Conservation (phyloP, 2,888 invertebrate genomes). For the Andrena camellia region DNA sequence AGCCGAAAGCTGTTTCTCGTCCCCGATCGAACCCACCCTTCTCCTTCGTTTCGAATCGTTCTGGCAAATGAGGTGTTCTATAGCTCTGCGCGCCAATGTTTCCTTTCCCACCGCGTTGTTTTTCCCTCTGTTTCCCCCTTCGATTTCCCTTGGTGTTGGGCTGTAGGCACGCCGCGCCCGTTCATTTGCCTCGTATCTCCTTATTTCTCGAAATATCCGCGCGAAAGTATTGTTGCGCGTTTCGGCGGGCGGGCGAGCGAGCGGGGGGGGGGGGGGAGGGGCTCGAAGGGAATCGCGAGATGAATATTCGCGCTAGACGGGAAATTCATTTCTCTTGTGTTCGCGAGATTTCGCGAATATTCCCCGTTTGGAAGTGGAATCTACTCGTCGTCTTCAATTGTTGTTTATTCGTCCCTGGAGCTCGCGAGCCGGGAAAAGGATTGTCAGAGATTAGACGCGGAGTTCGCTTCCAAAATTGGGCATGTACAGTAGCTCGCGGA, state of each 20-base stretch:
- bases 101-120: slow-evolving; percentile 40
- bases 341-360: slow-evolving; percentile 28
- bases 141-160: slow-evolving; percentile 58
- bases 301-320: slow-evolving; percentile 60
- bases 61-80: slow-evolving; percentile 59
- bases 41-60: slow-evolving; percentile 51
- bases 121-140: slow-evolving; percentile 47
- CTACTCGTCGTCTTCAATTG: not conserved
- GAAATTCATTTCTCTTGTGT: slow-evolving; percentile 57
- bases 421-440: not conserved
- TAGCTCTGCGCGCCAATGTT: slow-evolving; percentile 36
- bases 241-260: too few relatives aligned
- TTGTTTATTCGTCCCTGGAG: not conserved
- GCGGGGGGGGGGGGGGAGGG: not conserved
- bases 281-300: slow-evolving; percentile 53
- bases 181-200: slow-evolving; percentile 67
- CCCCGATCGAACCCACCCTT: slow-evolving; percentile 56
- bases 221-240: slow-evolving; percentile 44
- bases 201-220: slow-evolving; percentile 62
- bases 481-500: not conserved
- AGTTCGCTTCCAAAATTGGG: not conserved
- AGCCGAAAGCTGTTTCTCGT: slow-evolving; percentile 49
- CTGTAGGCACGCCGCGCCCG: slow-evolving; percentile 60
- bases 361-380: not conserved
- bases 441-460: not conserved